These are phyloP conservation scores for Andrena marginata DNA, from an alignment of 2,888 invertebrate genomes.

Conservation along the genomic window DNA sequence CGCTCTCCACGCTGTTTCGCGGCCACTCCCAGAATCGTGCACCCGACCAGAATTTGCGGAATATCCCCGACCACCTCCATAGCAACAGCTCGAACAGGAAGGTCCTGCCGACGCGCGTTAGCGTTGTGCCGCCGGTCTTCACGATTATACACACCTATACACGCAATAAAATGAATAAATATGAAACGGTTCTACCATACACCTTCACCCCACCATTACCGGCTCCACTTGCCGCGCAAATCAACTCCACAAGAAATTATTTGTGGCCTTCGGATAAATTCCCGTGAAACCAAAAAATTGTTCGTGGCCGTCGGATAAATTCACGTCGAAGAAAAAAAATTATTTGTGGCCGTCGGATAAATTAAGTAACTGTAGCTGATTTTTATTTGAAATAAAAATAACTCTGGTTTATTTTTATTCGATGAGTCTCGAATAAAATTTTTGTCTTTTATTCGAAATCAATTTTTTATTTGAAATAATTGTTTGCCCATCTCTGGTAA, in stretches of 20 bases:
- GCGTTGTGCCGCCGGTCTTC: constrained; percentile 16
- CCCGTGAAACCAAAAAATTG: no score
- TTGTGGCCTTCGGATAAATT: no score
- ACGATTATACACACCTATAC: constrained; percentile 24
- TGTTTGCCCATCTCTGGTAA: no score
- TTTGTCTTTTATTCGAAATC: no score
- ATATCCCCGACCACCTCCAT: constrained; percentile 24
- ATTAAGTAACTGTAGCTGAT: no score
- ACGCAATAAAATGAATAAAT: constrained; percentile 20
- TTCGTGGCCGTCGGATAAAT: no score
- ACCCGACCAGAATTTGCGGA: constrained; percentile 31
- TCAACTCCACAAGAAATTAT: background rate
- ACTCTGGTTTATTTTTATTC: no score
- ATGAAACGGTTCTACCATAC: background rate
- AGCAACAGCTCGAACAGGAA: constrained; percentile 47
- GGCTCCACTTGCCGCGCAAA: constrained; percentile 55
- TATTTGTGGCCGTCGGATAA: no score
- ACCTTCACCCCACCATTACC: background rate
- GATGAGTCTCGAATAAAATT: no score
- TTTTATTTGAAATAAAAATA: no score
- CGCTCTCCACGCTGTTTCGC: background rate
- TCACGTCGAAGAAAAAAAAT: no score
- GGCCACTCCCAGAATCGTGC: constrained; percentile 47
- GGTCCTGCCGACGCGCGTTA: constrained; percentile 47
- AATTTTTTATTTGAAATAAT: no score